Conservation (phyloP, 2,888 invertebrate species). For the Rutpela maculata region DNA sequence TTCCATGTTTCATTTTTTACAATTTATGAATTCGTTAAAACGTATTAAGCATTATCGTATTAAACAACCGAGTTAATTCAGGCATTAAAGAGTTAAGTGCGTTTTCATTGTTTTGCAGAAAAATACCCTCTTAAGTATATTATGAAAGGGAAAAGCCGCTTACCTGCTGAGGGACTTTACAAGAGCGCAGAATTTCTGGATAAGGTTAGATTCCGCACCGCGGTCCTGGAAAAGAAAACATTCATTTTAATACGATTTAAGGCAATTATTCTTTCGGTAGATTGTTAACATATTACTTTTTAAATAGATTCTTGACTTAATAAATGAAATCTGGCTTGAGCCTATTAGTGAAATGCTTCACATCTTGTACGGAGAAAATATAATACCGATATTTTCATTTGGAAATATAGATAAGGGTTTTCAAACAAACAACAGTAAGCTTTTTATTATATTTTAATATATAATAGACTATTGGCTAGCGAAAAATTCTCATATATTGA, state of each 20-base stretch:
- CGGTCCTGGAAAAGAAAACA: slow-evolving; percentile 44
- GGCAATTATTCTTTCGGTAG: slow-evolving; percentile 40
- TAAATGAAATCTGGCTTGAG: neutral
- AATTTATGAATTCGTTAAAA: neutral
- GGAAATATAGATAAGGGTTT: neutral
- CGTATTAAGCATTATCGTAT: slow-evolving; percentile 52
- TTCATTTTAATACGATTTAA: slow-evolving; percentile 45
- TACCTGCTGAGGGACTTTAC: slow-evolving; percentile 52
- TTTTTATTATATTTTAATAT: neutral
- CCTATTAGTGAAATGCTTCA: neutral
- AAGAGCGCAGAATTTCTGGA: slow-evolving; percentile 48
- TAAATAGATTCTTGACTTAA: slow-evolving; percentile 7
- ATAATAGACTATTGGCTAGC: no score
- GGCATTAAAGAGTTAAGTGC: slow-evolving; percentile 61
- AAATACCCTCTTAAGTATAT: slow-evolving; percentile 56
- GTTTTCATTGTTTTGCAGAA: slow-evolving; percentile 59
- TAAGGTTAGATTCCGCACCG: slow-evolving; percentile 42
- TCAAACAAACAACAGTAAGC: neutral
- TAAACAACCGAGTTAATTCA: slow-evolving; percentile 54
- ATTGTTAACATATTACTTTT: slow-evolving; percentile 13
- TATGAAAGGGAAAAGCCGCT: slow-evolving; percentile 59
- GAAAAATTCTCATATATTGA: no score
- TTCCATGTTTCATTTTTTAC: neutral
- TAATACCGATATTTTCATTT: neutral
- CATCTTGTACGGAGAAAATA: neutral